Percentiles rank a stretch among this genome's conserved stretches.
phyloP scores from a whole-genome alignment of 2,888 invertebrate species.

The Meteorus cinctellus region DNA sequence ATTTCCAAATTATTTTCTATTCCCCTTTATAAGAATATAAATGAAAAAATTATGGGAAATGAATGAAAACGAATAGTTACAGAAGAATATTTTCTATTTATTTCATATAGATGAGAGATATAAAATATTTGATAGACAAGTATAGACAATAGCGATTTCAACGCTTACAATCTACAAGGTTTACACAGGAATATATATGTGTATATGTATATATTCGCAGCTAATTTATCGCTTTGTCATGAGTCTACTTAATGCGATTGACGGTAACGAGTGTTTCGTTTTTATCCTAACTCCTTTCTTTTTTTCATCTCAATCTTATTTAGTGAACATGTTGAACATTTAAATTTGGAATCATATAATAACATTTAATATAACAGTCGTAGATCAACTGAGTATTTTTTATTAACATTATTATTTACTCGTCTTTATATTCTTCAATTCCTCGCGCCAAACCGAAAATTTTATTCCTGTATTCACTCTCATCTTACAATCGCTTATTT shows the following conservation, averaged over 20 bases:
- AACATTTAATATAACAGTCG: conserved; percentile 51
- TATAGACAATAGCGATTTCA: conserved; percentile 55
- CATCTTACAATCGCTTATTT: neutral
- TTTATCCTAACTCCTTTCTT: conserved; percentile 45
- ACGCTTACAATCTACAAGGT: neutral
- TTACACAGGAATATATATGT: neutral
- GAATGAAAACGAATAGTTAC: conserved; percentile 49
- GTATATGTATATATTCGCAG: neutral
- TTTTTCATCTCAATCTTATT: conserved; percentile 26
- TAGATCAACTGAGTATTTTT: conserved; percentile 44
- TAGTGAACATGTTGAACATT: conserved; percentile 54
- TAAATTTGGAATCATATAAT: conserved; percentile 55
- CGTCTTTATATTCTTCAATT: conserved; percentile 52
- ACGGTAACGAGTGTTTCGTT: conserved; percentile 51
- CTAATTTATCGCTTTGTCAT: neutral
- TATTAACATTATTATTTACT: conserved; percentile 44
- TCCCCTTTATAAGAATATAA: neutral
- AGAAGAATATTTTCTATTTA: conserved; percentile 70
- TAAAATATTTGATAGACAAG: conserved; percentile 66
- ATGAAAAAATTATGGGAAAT: neutral
- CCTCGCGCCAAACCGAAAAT: conserved; percentile 45
- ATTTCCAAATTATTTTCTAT: neutral
- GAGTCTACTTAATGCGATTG: neutral
- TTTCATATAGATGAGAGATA: conserved; percentile 67
- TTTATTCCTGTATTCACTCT: neutral